phyloP scores from a whole-genome alignment of 2,113 vertebrate genomes.

The Urocitellus parryii region DNA sequence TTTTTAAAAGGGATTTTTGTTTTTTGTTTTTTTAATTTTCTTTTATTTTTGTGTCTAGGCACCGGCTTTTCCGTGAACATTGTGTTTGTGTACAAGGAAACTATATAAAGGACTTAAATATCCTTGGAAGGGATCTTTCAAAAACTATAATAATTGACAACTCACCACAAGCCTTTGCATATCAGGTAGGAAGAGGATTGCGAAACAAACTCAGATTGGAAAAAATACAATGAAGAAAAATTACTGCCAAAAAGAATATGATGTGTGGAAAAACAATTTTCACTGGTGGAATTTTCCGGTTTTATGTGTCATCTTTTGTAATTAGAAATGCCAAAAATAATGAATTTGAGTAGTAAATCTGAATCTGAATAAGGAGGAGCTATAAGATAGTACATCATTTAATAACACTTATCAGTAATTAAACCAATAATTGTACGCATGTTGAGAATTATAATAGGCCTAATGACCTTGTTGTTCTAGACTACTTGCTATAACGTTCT shows the following conservation, averaged over 20 bases:
- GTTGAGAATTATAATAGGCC: constrained; percentile 8
- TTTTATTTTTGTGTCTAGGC: constrained; percentile 87
- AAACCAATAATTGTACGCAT: neutral
- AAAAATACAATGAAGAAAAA: constrained; percentile 35
- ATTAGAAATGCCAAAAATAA: constrained; percentile 43
- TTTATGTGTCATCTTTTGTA: neutral
- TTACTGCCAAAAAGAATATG: neutral
- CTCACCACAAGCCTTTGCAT: constrained; percentile 99
- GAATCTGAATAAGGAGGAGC: neutral
- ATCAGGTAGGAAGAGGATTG: constrained; percentile 92
- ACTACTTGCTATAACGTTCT: constrained; percentile 49
- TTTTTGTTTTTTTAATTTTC: constrained; percentile 34
- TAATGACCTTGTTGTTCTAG: neutral
- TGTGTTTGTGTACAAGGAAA: constrained; percentile 99
- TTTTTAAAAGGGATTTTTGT: neutral
- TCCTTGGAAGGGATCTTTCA: constrained; percentile 98
- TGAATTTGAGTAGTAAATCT: constrained; percentile 3
- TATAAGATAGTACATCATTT: neutral
- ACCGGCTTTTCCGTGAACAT: constrained; percentile 98
- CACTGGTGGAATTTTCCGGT: neutral
- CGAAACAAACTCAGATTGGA: constrained; percentile 17
- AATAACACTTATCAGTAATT: neutral
- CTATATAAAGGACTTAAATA: constrained; percentile 99
- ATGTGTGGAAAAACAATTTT: neutral
- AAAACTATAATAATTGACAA: constrained; percentile 99